Percentiles rank a stretch among this genome's conserved stretches.
These are phyloP conservation scores for Ypsolopha scabrella DNA, from an alignment of 2,888 invertebrate species.

Conservation along the genomic window DNA sequence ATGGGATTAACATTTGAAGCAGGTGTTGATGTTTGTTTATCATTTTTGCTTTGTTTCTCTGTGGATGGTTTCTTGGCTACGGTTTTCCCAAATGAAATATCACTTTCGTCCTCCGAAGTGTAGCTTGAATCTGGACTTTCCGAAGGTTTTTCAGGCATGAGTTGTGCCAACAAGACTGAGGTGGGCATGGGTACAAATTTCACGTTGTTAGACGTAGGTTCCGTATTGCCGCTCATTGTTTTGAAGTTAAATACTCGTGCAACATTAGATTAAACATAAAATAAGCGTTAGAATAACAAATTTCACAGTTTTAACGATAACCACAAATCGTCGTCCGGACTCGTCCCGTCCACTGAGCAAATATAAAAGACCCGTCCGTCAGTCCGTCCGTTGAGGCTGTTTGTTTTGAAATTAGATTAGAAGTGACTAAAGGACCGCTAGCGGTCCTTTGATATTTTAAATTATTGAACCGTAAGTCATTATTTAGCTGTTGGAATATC, in stretches of 20 bases:
- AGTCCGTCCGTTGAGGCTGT: no score
- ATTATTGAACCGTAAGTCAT: no score
- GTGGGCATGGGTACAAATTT: conserved; percentile 61
- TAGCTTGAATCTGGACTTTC: conserved; percentile 34
- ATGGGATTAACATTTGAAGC: conserved; percentile 21
- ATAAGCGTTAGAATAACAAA: not conserved
- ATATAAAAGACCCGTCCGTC: no score
- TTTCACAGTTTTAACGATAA: no score
- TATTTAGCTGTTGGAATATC: no score
- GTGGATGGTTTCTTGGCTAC: conserved; percentile 26
- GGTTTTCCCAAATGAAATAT: conserved; percentile 38
- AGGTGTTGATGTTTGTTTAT: conserved; percentile 32
- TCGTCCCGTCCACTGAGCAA: no score
- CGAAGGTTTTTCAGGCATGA: conserved; percentile 35
- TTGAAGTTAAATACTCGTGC: not conserved
- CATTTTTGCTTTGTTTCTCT: conserved; percentile 22
- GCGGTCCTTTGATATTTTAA: no score
- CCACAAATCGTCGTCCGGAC: no score
- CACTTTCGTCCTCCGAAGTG: conserved; percentile 43
- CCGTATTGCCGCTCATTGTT: conserved; percentile 24
- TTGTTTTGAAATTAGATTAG: no score
- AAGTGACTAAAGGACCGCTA: no score
- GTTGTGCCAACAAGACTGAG: conserved; percentile 51
- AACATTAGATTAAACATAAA: not conserved
- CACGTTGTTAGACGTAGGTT: conserved; percentile 49